Base-by-base conservation (phyloP, 2,888 invertebrate species). In the Mesorhabditis sp. region DNA sequence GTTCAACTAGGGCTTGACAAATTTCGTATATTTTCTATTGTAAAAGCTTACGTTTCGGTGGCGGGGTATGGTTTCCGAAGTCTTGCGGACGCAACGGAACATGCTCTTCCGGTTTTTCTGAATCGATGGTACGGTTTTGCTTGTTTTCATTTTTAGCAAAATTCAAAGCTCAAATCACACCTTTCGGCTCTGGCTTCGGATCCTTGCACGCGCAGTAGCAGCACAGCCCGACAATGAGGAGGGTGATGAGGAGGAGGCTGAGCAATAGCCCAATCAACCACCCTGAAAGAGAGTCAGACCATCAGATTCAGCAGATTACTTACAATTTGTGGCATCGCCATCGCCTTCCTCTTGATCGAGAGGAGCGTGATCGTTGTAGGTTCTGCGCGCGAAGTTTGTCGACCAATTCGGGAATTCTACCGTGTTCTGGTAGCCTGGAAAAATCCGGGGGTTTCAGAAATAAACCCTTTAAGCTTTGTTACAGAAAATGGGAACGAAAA, bases 391-490 rank as follows among this genome's bases (percentile, higher is more conserved):
- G 70, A 79, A 79, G 63, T 73, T 72, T n/a, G 77, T 79, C 7
- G 76, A 76, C 79, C 79, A 79, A 4, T 66, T 70, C 43, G 79
- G 77, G 62, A 76, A 76, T 69, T 76, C 72, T 61, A 76, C 75
- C 10, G 71, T 67, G 65, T 77, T 76, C 63, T 72, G 72, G 41
- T 72, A 71, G 4, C 70, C 75, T 69, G 70, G 13, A 45, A 45
- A 45, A 45, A 6, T 45, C 43, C 13, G 15, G 28, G 28, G 28
- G 28, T 28, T 28, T 28, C 28, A 45, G n/a, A 13, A 10, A n/a
- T 42, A 28, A n/a, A n/a, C 7, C 28, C 7, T 5, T 6, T n/a
- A 65, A n/a, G 5, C n/a, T 6, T 65, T 42, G 65, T 43, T 5
- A 5, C n/a, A n/a, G 5, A 65, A 41, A 10, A n/a, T 65, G 41